phyloP scores from a whole-genome alignment of 1,140 invertebrate species.

The Drosophila tsacasi region DNA sequence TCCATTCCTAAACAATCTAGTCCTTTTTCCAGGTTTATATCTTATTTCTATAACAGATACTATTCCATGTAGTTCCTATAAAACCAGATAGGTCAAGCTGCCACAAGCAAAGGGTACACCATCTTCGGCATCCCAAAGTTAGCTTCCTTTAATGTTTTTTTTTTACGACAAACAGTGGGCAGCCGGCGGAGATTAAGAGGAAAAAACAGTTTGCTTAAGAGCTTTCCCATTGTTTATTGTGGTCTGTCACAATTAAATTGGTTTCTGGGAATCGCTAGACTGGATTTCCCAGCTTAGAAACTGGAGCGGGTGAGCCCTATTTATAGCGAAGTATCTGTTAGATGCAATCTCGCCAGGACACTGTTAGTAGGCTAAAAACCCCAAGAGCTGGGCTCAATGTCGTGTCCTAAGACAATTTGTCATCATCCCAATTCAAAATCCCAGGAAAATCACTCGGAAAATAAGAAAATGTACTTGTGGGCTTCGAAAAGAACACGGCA shows the following conservation, averaged over 20 bases:
- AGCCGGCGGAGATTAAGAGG: slow-evolving; percentile 51
- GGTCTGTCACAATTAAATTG: slow-evolving; percentile 49
- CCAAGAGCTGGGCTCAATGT: slow-evolving; percentile 20
- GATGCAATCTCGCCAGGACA: not conserved
- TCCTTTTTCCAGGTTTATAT: not conserved
- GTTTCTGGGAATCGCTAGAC: slow-evolving; percentile 34
- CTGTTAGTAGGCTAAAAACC: slow-evolving; percentile 7
- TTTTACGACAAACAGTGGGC: slow-evolving; percentile 55
- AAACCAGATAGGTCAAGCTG: not conserved
- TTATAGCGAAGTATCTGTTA: slow-evolving; percentile 11
- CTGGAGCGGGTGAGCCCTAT: slow-evolving; percentile 1
- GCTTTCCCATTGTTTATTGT: slow-evolving; percentile 51
- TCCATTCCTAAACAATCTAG: not conserved
- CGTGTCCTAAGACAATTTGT: slow-evolving; percentile 50
- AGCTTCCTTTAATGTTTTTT: slow-evolving; percentile 11
- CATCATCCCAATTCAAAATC: slow-evolving; percentile 33
- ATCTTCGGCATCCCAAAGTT: not conserved
- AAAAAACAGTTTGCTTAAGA: slow-evolving; percentile 73
- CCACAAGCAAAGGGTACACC: not conserved
- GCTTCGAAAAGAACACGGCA: slow-evolving; percentile 21
- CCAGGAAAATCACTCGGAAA: slow-evolving; percentile 33
- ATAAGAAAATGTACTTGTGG: slow-evolving; percentile 30
- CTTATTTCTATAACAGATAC: not conserved
- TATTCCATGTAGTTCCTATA: not conserved
- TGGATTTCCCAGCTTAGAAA: slow-evolving; percentile 33